Base-by-base conservation (phyloP, 2,113 vertebrate genomes). In the Gambusia holbrooki region DNA sequence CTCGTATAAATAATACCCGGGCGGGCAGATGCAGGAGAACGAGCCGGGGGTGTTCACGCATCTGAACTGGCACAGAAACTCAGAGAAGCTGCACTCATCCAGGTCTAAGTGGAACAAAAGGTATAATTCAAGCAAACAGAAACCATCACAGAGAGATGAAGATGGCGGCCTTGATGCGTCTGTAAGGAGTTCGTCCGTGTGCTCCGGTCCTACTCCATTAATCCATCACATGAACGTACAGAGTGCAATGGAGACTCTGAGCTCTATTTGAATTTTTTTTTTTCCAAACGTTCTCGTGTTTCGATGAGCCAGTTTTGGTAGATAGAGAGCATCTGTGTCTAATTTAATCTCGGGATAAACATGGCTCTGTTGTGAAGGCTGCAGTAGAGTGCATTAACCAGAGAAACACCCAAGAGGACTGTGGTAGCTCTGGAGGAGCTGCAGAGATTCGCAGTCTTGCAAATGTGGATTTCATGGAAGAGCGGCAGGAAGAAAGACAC, bases 71-170 rank as follows among this genome's bases (percentile, higher is more conserved):
- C 98, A 99, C 84, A 99, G 95, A 89, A 98, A 97, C 92, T 98
- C 97, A 1, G 97, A 98, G 93, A 98, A 98, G 91, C 97, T 97
- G 95, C 98, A 99, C 81, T 99, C 98, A 0, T 99, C 96, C 96
- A 95, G 62, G 76, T 95, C 95, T 95, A 63, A 61, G 73, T 15
- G 25, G 45, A 67, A 45, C 11, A 62, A 67, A 70, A 62, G 17
- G 42, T 6, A 72, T 7, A 9, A 30, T 40, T 62, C 27, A 15
- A 9, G 19, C 37, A n/a, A 7, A 42, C 45, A 3, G 12, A 15
- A 65, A 65, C 10, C 3, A 8, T 58, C 51, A 58, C 51, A 58
- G 2, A 58, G 25, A 48, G 17, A 8, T 58, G 51, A 11, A n/a
- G 51, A n/a, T 11, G 51, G 6, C 22, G 9, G 22, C 51, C 10